These are phyloP conservation scores for Procambarus clarkii DNA, from an alignment of 1,140 invertebrate species.

Conservation along the genomic window DNA sequence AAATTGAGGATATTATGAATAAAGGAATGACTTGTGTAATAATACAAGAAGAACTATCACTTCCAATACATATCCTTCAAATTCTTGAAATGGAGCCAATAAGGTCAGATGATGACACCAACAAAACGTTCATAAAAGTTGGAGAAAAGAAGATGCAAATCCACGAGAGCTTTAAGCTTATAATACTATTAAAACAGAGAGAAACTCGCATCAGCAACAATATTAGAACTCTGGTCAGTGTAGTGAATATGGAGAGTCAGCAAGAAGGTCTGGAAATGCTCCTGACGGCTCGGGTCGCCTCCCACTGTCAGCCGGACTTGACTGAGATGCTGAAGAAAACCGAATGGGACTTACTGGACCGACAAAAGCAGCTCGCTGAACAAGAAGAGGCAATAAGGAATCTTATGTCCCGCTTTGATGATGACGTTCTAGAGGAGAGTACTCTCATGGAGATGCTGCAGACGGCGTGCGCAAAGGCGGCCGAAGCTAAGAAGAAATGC, in stretches of 20 bases:
- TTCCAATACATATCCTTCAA: slow-evolving; percentile 42
- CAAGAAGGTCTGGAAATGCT: slow-evolving; percentile 45
- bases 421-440: slow-evolving; percentile 61
- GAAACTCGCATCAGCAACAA: slow-evolving; percentile 33
- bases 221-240: slow-evolving; percentile 40
- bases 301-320: slow-evolving; percentile 49
- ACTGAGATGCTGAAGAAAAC: slow-evolving; percentile 45
- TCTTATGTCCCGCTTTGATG: slow-evolving; percentile 63
- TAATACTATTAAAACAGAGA: slow-evolving; percentile 41
- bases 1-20: slow-evolving; percentile 20
- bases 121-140: slow-evolving; percentile 28
- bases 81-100: slow-evolving; percentile 55
- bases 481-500: slow-evolving; percentile 45
- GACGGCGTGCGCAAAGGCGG: slow-evolving; percentile 43
- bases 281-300: slow-evolving; percentile 22
- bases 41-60: slow-evolving; percentile 22
- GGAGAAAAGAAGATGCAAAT: slow-evolving; percentile 30
- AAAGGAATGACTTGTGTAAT: slow-evolving; percentile 35
- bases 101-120: neutral
- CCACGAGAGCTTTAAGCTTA: slow-evolving; percentile 44
- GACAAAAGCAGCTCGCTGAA: slow-evolving; percentile 46
- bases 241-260: slow-evolving; percentile 53
- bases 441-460: slow-evolving; percentile 61
- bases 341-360: slow-evolving; percentile 56
- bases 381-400: slow-evolving; percentile 54